Evolutionary conservation across 1,140 invertebrate genomes (phyloP).

Genomic region (Triops longicaudatus): DNA sequence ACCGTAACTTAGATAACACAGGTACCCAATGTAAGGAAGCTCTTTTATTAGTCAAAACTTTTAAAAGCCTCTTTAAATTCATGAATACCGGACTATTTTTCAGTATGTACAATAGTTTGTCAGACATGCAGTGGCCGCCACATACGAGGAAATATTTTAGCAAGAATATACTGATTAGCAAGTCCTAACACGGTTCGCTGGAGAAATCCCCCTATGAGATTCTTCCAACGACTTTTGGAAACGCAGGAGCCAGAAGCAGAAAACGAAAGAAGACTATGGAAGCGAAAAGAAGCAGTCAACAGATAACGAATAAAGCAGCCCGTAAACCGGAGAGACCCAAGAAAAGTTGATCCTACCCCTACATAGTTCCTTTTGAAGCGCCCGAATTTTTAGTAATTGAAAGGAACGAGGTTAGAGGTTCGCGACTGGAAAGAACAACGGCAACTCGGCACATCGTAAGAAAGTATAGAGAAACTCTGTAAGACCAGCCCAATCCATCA

Average conservation of each 20-base stretch:
- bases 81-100: neutral
- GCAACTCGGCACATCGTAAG: neutral
- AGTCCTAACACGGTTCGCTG: too few relatives aligned
- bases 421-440: neutral
- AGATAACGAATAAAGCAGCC: neutral
- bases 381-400: neutral
- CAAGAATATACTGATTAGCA: too few relatives aligned
- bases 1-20: too few relatives aligned
- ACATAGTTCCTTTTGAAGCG: neutral
- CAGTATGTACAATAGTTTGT: neutral
- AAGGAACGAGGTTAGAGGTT: neutral
- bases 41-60: too few relatives aligned
- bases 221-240: too few relatives aligned
- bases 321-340: neutral
- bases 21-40: too few relatives aligned
- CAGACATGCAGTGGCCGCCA: neutral
- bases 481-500: neutral
- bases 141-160: neutral
- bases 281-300: neutral
- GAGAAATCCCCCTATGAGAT: too few relatives aligned
- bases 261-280: neutral
- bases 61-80: too few relatives aligned
- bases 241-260: neutral
- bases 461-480: neutral
- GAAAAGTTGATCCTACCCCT: conserved; percentile 10